phyloP scores from a whole-genome alignment of 1,140 invertebrate genomes.

The Bombus superbus region DNA sequence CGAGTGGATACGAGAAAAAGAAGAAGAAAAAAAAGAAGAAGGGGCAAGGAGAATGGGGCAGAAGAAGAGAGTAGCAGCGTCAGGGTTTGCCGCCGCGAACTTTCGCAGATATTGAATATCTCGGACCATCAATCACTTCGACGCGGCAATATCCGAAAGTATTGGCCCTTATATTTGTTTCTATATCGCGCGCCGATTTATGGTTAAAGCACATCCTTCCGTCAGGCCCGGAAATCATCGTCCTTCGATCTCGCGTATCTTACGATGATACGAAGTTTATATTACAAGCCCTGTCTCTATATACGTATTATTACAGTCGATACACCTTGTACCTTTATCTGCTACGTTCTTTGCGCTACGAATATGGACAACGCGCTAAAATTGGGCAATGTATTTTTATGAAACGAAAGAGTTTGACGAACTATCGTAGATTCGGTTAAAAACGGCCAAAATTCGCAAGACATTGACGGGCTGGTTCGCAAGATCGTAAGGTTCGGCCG shows the following conservation, averaged over 20 bases:
- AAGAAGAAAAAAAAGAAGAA: not conserved
- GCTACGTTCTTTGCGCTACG: no score
- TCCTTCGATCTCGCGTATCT: conserved; percentile 13
- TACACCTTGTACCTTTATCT: no score
- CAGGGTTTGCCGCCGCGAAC: conserved; percentile 57
- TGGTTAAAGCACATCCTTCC: conserved; percentile 70
- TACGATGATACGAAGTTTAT: not conserved
- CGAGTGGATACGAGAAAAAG: not conserved
- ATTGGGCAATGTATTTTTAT: no score
- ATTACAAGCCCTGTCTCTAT: not conserved
- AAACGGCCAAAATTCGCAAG: no score
- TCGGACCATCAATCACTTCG: conserved; percentile 79
- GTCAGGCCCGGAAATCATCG: conserved; percentile 42
- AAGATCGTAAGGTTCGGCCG: no score
- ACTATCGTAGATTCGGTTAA: no score
- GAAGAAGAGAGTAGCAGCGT: conserved; percentile 45
- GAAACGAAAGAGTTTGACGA: no score
- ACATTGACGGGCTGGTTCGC: no score
- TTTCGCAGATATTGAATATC: conserved; percentile 81
- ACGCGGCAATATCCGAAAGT: conserved; percentile 79
- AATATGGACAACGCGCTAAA: no score
- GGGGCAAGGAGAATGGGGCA: not conserved
- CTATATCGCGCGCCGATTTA: conserved; percentile 77
- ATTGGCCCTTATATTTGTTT: conserved; percentile 78
- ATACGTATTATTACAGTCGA: no score